Conservation (phyloP, 2,888 invertebrate species). For the Philopedon plagiatum region DNA sequence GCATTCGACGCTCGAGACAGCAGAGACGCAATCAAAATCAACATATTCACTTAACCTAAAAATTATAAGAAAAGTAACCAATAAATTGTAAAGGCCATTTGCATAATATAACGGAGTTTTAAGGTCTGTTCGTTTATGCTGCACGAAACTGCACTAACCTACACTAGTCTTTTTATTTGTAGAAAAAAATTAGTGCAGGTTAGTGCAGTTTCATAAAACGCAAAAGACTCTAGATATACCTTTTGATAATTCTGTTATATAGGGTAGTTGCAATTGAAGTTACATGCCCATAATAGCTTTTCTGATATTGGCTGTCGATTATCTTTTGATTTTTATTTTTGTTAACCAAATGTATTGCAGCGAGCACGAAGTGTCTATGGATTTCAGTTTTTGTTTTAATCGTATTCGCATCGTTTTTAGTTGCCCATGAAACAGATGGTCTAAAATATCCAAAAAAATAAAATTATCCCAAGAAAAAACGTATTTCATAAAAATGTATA, state of each 20-base stretch:
- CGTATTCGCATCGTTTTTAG: slow-evolving; percentile 69
- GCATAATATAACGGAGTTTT: no score
- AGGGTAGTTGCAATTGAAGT: slow-evolving; percentile 65
- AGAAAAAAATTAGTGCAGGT: no score
- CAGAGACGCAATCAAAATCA: slow-evolving; percentile 73
- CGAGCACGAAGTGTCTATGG: slow-evolving; percentile 73
- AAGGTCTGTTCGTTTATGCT: no score
- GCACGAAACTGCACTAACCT: no score
- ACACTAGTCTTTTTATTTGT: no score
- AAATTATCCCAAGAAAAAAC: not conserved
- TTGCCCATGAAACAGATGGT: slow-evolving; percentile 72
- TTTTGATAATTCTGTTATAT: slow-evolving; percentile 68
- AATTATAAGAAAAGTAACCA: not conserved
- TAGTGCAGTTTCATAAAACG: no score
- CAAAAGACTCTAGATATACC: no score
- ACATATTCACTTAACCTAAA: slow-evolving; percentile 70
- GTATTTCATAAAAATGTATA: not conserved
- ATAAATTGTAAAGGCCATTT: no score
- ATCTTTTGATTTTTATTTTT: slow-evolving; percentile 65
- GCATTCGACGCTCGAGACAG: slow-evolving; percentile 73
- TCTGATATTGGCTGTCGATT: slow-evolving; percentile 60
- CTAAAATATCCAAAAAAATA: slow-evolving; percentile 57
- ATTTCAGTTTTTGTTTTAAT: slow-evolving; percentile 72
- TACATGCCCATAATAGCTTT: slow-evolving; percentile 62
- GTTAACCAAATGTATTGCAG: slow-evolving; percentile 66